Conservation (phyloP, 2,888 invertebrate genomes). For the Shargacucullia verbasci region DNA sequence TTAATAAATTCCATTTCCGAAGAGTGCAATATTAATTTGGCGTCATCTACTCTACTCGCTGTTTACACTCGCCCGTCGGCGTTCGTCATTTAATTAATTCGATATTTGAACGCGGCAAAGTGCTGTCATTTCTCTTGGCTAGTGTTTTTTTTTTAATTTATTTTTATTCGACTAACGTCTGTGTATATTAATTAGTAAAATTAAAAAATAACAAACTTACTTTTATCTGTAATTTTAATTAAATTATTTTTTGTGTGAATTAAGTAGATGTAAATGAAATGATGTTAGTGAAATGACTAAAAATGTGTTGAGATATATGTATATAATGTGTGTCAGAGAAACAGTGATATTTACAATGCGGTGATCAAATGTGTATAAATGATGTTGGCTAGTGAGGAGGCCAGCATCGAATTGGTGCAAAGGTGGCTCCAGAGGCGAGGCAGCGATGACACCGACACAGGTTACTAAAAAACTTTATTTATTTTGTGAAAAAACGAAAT, state of each 20-base stretch:
- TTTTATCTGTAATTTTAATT: not conserved
- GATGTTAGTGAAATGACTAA: constrained; percentile 30
- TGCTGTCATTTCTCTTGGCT: constrained; percentile 71
- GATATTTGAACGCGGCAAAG: constrained; percentile 81
- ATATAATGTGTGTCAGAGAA: constrained; percentile 29
- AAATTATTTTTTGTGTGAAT: not conserved
- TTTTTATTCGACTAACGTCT: constrained; percentile 25
- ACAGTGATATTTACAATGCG: constrained; percentile 56
- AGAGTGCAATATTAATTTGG: constrained; percentile 67
- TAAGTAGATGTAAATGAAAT: constrained; percentile 28
- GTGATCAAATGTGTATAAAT: constrained; percentile 74
- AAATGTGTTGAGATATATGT: constrained; percentile 28
- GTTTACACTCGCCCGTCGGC: constrained; percentile 80
- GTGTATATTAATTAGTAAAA: constrained; percentile 3
- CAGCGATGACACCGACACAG: constrained; percentile 80
- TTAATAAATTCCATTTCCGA: constrained; percentile 42
- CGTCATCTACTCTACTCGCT: constrained; percentile 75
- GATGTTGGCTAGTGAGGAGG: constrained; percentile 85
- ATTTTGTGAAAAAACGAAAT: too few relatives aligned
- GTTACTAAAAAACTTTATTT: constrained; percentile 52
- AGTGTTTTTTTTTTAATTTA: constrained; percentile 48
- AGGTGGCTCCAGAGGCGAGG: constrained; percentile 80
- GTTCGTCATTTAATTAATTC: constrained; percentile 85
- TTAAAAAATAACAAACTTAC: constrained; percentile 29
- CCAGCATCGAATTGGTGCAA: constrained; percentile 85